Evolutionary conservation across 2,113 vertebrate genomes (phyloP), one percentile per base, ranked within the genome.

Genomic region (Vulpes ferrilata): DNA sequence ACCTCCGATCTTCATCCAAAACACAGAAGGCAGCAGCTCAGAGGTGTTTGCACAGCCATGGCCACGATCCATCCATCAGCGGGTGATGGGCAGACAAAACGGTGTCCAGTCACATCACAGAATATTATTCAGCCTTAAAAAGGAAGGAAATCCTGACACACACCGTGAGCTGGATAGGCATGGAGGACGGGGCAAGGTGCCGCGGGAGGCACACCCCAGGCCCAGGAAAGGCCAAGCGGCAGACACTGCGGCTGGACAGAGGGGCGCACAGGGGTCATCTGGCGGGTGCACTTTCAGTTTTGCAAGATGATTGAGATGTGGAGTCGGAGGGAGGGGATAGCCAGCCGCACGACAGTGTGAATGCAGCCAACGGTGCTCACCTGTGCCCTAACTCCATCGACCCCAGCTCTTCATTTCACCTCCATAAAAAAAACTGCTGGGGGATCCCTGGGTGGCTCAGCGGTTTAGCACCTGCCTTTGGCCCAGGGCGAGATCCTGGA

Each of bases 161-260:
- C 0, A 4, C 32, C 0, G 4, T 57, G 5, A 35, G 7, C 2
- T 0, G 78, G 25, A 19, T 7, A 25, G 25, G 6, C 12, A 78
- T 1, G 3, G 55, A 32, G 65, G 19, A 25, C 0, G 0, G n/a
- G 48, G 7, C 27, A 0, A 3, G 25, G 64, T 0, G 0, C 20
- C 3, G 7, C 0, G 0, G 48, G 9, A 1, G 3, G 5, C 4
- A 1, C 59, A 20, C 20, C 0, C 0, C 0, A n/a, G 62, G 20
- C 17, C 3, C 13, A 2, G 9, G 85, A 43, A 35, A 3, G 22
- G 16, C 7, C 51, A 7, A 0, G 4, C 0, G 48, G 78, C 6
- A 5, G 74, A 11, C 2, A 53, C 2, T 19, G 11, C 30, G 76
- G 76, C 25, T 8, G 23, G 22, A 10, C 2, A 38, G 38, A 22